These are phyloP conservation scores for Lutjanus erythropterus DNA, from an alignment of 2,113 vertebrate genomes.

Conservation along the genomic window DNA sequence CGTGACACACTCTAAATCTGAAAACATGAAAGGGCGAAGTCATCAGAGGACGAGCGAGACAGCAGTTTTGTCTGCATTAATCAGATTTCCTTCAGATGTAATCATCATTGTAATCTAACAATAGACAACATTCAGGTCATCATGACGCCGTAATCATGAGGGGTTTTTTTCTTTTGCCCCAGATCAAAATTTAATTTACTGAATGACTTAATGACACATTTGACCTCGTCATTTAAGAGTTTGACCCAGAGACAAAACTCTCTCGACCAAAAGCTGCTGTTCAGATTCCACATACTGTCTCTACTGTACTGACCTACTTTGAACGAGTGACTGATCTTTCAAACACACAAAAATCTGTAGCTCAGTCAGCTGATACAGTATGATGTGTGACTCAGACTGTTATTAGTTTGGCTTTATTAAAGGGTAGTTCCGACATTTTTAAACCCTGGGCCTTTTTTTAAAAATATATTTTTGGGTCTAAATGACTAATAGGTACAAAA, in stretches of 20 bases:
- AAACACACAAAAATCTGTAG: neutral
- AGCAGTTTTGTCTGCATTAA: neutral
- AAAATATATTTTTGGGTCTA: too few relatives aligned
- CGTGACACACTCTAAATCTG: conserved; percentile 27
- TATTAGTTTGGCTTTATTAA: neutral
- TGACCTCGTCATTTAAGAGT: neutral
- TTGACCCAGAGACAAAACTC: neutral
- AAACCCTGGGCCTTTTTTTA: too few relatives aligned
- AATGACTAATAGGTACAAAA: too few relatives aligned
- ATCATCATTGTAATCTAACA: neutral
- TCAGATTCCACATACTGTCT: neutral
- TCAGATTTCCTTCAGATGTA: conserved; percentile 1
- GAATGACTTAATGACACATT: neutral
- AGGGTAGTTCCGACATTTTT: too few relatives aligned
- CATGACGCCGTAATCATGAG: neutral
- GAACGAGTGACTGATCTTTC: neutral
- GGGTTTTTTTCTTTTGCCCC: neutral
- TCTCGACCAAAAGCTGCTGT: neutral
- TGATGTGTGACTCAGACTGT: neutral
- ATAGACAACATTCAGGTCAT: neutral
- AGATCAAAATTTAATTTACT: neutral
- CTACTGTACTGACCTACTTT: neutral
- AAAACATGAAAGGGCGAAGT: neutral
- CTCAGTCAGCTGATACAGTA: neutral
- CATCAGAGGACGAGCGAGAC: neutral